Evolutionary conservation across 2,113 vertebrate genomes (phyloP).

Genomic region (Dermatemys mawii): DNA sequence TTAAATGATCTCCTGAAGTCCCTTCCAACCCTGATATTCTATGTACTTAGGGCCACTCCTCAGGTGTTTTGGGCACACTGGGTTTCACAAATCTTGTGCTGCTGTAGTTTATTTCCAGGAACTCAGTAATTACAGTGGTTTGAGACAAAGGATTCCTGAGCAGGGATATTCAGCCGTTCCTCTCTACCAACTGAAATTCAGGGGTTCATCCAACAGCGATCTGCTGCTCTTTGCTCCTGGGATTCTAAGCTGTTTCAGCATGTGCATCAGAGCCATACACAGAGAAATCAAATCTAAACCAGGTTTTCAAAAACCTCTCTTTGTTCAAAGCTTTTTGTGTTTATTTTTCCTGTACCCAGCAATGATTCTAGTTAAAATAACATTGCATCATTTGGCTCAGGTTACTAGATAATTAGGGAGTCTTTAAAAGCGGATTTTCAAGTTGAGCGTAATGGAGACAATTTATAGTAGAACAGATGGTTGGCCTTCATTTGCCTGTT

Average conservation of each 20-base stretch:
- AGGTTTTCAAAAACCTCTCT: slow-evolving; percentile 36
- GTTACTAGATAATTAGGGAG: slow-evolving; percentile 78
- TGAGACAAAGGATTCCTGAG: slow-evolving; percentile 3
- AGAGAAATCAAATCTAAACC: slow-evolving; percentile 31
- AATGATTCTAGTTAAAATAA: slow-evolving; percentile 70
- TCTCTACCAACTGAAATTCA: slow-evolving; percentile 22
- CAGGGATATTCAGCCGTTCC: not conserved
- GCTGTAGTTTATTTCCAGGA: not conserved
- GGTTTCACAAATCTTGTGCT: accelerated
- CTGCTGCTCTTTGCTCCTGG: not conserved
- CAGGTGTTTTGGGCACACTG: not conserved
- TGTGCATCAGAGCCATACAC: not conserved
- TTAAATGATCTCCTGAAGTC: no score
- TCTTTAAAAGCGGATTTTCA: slow-evolving; percentile 80
- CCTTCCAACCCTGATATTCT: no score
- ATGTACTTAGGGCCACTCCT: not conserved
- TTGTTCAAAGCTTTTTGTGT: slow-evolving; percentile 62
- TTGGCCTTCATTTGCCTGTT: slow-evolving; percentile 89
- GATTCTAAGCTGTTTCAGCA: not conserved
- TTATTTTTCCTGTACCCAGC: slow-evolving; percentile 53
- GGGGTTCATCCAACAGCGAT: not conserved
- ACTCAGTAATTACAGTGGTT: not conserved
- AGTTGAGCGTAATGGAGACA: slow-evolving; percentile 85
- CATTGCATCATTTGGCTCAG: slow-evolving; percentile 67
- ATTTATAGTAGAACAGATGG: slow-evolving; percentile 92